phyloP scores from a whole-genome alignment of 2,888 invertebrate genomes.

The Lycia hirtaria region DNA sequence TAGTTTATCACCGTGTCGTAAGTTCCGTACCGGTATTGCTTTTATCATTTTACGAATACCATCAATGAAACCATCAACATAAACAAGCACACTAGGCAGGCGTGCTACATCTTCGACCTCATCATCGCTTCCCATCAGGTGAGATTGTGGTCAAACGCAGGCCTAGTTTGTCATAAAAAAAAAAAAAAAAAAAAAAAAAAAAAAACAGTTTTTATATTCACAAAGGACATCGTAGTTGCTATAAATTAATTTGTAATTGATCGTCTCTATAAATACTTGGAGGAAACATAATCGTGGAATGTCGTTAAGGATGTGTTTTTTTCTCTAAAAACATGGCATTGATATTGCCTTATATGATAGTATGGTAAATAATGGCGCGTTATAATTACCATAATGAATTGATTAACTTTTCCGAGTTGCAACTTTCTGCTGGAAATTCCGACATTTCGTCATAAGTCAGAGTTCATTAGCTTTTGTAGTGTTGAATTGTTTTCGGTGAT shows the following conservation, averaged over 20 bases:
- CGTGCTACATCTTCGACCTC: no score
- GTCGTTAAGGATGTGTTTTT: constrained; percentile 33
- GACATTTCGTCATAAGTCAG: constrained; percentile 11
- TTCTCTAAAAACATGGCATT: constrained; percentile 33
- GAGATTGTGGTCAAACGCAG: no score
- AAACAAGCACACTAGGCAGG: no score
- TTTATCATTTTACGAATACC: background rate
- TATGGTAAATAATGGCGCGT: background rate
- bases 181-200: no score
- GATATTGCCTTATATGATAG: constrained; percentile 29
- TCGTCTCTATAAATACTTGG: constrained; percentile 18
- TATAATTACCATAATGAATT: background rate
- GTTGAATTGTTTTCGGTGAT: constrained; percentile 4
- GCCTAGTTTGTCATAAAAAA: no score
- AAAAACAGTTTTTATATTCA: constrained; percentile 19
- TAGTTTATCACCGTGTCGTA: background rate
- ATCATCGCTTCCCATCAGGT: no score
- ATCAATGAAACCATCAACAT: constrained; percentile 9
- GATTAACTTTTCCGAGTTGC: constrained; percentile 2
- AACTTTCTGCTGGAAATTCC: constrained; percentile 2
- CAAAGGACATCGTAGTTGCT: constrained; percentile 14
- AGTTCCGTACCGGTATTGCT: constrained; percentile 4
- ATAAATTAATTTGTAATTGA: constrained; percentile 18
- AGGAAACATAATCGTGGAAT: constrained; percentile 32
- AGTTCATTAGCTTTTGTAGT: constrained; percentile 25